These are phyloP conservation scores for Porites cylindrica DNA, from an alignment of 92 coral and sea anemone species.

Conservation along the genomic window DNA sequence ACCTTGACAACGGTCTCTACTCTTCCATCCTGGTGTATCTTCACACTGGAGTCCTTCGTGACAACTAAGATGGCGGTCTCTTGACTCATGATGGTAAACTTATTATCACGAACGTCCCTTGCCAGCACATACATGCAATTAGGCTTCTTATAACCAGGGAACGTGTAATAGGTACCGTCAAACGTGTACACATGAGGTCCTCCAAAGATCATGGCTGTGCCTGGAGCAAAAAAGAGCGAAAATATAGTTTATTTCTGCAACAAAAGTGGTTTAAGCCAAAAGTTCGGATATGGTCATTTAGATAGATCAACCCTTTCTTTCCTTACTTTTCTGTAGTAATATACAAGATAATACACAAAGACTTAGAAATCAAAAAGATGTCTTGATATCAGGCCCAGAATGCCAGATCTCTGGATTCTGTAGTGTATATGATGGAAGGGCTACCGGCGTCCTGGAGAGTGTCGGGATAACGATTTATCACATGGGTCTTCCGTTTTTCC, in stretches of 20 bases:
- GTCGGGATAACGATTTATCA: no score
- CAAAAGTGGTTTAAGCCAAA: background rate
- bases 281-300: no score
- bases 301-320: no score
- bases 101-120: slow-evolving; percentile 92
- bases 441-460: no score
- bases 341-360: no score
- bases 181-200: slow-evolving; percentile 95
- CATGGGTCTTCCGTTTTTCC: no score
- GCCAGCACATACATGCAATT: slow-evolving; percentile 95
- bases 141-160: slow-evolving; percentile 92
- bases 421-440: no score
- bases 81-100: slow-evolving; percentile 93
- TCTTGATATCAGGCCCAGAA: no score
- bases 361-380: no score
- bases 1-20: slow-evolving; percentile 92
- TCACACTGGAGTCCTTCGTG: slow-evolving; percentile 88
- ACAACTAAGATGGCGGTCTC: slow-evolving; percentile 87
- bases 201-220: slow-evolving; percentile 98
- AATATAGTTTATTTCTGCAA: background rate
- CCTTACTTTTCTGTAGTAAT: no score
- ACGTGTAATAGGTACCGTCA: slow-evolving; percentile 86
- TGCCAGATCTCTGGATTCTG: no score
- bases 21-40: slow-evolving; percentile 83
- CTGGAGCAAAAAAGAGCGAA: slow-evolving; percentile 15